Percentiles rank a stretch among this genome's conserved stretches.
phyloP scores from a whole-genome alignment of 2,113 vertebrate species.

The Apus apus region DNA sequence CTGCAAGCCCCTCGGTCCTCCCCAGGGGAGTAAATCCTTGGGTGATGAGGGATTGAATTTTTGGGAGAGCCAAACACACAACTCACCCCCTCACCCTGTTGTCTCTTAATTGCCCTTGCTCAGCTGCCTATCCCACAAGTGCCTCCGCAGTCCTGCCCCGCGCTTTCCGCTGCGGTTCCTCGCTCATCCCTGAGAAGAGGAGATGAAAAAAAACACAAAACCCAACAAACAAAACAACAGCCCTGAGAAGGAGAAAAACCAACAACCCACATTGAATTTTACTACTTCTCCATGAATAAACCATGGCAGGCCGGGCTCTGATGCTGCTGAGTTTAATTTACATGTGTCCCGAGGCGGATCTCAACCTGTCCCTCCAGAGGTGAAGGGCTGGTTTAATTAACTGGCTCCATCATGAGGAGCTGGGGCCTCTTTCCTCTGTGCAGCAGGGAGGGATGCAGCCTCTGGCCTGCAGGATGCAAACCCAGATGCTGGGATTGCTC shows the following conservation, averaged over 20 bases:
- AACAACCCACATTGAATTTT: background rate
- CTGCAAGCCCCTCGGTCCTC: rapidly evolving
- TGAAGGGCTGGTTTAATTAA: conserved; percentile 51
- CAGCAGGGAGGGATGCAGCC: background rate
- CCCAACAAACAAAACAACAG: no score
- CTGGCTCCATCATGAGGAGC: background rate
- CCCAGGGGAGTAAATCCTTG: background rate
- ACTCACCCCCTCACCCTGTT: background rate
- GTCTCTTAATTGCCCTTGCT: background rate
- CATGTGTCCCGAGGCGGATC: conserved; percentile 7
- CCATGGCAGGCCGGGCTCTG: background rate
- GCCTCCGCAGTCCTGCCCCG: background rate
- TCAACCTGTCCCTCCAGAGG: conserved; percentile 10
- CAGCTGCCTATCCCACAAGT: rapidly evolving
- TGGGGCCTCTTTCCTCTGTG: background rate
- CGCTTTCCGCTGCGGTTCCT: background rate
- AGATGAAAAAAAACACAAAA: background rate
- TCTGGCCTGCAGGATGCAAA: background rate
- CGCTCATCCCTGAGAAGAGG: background rate
- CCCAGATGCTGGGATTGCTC: background rate
- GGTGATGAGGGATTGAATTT: background rate
- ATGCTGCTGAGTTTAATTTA: conserved; percentile 8
- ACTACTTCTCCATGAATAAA: conserved; percentile 24
- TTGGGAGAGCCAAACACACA: background rate
- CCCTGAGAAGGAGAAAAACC: background rate